phyloP scores from a whole-genome alignment of 2,888 invertebrate genomes.

The Plebejus melissa region DNA sequence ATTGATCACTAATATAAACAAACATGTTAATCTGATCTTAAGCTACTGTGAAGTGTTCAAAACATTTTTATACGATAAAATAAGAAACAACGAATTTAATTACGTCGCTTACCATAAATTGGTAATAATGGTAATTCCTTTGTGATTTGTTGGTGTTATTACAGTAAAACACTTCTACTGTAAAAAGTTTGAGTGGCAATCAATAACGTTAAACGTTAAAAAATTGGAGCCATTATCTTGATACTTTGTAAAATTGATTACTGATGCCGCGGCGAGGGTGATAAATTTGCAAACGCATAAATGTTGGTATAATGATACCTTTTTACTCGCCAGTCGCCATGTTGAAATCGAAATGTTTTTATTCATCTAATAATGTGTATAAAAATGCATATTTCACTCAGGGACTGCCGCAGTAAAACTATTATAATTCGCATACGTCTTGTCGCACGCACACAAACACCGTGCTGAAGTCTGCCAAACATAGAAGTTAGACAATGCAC shows the following conservation, averaged over 20 bases:
- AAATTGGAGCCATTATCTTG: constrained; percentile 17
- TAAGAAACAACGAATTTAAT: background rate
- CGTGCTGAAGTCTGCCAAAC: too few relatives aligned
- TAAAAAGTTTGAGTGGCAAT: constrained; percentile 24
- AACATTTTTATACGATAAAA: background rate
- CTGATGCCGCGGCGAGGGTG: background rate
- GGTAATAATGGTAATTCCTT: background rate
- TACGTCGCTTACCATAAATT: background rate
- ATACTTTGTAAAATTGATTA: constrained; percentile 17
- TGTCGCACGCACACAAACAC: too few relatives aligned
- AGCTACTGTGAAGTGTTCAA: too few relatives aligned
- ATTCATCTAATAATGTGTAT: background rate
- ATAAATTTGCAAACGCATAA: constrained; percentile 11
- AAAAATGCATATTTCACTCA: too few relatives aligned
- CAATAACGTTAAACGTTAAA: constrained; percentile 21
- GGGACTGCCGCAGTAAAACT: too few relatives aligned
- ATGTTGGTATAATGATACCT: background rate
- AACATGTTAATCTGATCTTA: too few relatives aligned
- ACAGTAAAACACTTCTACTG: constrained; percentile 17
- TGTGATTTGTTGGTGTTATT: constrained; percentile 11
- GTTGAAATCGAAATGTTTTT: background rate
- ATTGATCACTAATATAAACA: background rate
- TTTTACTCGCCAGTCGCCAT: background rate
- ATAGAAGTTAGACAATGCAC: too few relatives aligned
- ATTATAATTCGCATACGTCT: too few relatives aligned